phyloP scores from a whole-genome alignment of 2,888 invertebrate genomes.

The Coremacera marginata region DNA sequence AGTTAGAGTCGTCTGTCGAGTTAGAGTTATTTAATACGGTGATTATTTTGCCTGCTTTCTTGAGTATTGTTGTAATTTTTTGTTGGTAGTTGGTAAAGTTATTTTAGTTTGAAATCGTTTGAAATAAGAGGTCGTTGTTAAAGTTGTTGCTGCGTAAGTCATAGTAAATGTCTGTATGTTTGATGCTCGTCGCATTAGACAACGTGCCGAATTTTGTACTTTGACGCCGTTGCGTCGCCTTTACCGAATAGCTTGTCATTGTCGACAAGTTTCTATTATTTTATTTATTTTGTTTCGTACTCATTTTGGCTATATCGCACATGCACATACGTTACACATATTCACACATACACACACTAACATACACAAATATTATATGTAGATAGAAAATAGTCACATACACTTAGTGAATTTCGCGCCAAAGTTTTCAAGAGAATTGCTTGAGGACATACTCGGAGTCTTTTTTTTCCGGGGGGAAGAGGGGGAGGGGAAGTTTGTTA shows the following conservation, averaged over 20 bases:
- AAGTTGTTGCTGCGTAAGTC: background rate
- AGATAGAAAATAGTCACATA: background rate
- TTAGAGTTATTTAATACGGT: too few relatives aligned
- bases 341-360: background rate
- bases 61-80: too few relatives aligned
- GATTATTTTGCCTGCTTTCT: too few relatives aligned
- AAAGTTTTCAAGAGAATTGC: background rate
- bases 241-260: slow-evolving; percentile 14
- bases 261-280: slow-evolving; percentile 1
- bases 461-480: background rate
- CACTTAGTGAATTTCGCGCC: background rate
- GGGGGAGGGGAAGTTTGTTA: too few relatives aligned
- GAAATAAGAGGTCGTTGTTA: background rate
- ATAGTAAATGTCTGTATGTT: background rate
- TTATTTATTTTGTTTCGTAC: background rate
- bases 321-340: background rate
- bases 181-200: background rate
- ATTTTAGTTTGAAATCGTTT: too few relatives aligned
- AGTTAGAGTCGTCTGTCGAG: too few relatives aligned
- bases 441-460: background rate
- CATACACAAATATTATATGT: background rate
- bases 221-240: slow-evolving; percentile 29
- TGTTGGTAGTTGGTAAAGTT: too few relatives aligned
- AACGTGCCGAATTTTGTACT: background rate
- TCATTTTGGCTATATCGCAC: background rate